These are phyloP conservation scores for Xanthorhoe designata DNA, from an alignment of 2,888 invertebrate genomes.

Conservation along the genomic window DNA sequence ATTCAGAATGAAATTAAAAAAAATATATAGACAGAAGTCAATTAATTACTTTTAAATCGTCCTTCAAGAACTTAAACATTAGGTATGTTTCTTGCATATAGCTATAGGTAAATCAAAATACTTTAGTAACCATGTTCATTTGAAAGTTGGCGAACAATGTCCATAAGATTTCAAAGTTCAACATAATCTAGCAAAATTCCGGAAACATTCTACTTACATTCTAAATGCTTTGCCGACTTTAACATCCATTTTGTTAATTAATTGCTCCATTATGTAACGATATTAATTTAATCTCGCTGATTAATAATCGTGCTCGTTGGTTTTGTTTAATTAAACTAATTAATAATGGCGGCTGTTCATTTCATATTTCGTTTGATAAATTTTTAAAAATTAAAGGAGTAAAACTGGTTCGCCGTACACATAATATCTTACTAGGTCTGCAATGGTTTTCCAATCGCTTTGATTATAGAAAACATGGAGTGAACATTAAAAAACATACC, in stretches of 20 bases:
- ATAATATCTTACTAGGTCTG: too few relatives aligned
- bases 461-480: too few relatives aligned
- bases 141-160: background rate
- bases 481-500: too few relatives aligned
- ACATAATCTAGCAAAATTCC: constrained; percentile 1
- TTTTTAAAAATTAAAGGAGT: background rate
- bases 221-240: constrained; percentile 13
- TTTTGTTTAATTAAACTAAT: constrained; percentile 32
- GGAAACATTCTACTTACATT: constrained; percentile 7
- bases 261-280: constrained; percentile 29
- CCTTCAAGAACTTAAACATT: too few relatives aligned
- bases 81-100: too few relatives aligned
- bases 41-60: too few relatives aligned
- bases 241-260: constrained; percentile 28
- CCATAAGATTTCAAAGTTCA: background rate
- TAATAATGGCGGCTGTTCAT: constrained; percentile 24
- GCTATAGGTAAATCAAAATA: too few relatives aligned
- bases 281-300: constrained; percentile 30
- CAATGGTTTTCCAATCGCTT: too few relatives aligned
- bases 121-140: background rate
- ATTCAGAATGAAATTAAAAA: too few relatives aligned
- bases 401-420: too few relatives aligned
- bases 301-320: constrained; percentile 31
- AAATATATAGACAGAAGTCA: too few relatives aligned
- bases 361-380: constrained; percentile 8